phyloP scores from a whole-genome alignment of 2,797 vertebrate species.

The Trichosurus vulpecula region DNA sequence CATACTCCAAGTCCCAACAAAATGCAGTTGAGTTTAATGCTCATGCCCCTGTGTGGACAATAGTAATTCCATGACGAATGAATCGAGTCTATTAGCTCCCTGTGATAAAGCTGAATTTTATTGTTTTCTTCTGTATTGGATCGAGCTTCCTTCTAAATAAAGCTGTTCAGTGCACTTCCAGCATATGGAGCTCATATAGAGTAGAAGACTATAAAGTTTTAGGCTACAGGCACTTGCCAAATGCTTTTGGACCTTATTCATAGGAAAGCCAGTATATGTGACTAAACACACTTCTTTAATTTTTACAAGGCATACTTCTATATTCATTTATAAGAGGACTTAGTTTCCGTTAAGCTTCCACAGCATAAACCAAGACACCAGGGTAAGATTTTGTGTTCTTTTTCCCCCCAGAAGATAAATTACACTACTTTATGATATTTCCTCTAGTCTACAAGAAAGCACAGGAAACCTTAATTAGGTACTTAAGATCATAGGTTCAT shows the following conservation, averaged over 20 bases:
- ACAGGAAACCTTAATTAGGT: background rate
- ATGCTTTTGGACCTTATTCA: background rate
- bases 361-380: background rate
- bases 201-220: background rate
- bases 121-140: background rate
- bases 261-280: background rate
- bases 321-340: conserved; percentile 25
- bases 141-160: background rate
- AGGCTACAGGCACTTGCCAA: background rate
- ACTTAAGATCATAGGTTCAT: background rate
- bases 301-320: background rate
- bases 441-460: background rate
- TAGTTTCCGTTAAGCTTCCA: conserved; percentile 19
- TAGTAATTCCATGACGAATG: background rate
- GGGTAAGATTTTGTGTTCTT: background rate
- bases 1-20: conserved; percentile 4
- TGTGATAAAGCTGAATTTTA: background rate
- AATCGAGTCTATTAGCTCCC: background rate
- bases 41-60: background rate
- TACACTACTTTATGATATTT: background rate
- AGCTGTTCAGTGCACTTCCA: conserved; percentile 14
- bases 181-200: background rate
- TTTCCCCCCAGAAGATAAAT: background rate
- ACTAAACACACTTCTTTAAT: conserved; percentile 6
- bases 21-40: conserved; percentile 22